Conservation (phyloP, 1,140 invertebrate species). For the Trichonephila clavipes region DNA sequence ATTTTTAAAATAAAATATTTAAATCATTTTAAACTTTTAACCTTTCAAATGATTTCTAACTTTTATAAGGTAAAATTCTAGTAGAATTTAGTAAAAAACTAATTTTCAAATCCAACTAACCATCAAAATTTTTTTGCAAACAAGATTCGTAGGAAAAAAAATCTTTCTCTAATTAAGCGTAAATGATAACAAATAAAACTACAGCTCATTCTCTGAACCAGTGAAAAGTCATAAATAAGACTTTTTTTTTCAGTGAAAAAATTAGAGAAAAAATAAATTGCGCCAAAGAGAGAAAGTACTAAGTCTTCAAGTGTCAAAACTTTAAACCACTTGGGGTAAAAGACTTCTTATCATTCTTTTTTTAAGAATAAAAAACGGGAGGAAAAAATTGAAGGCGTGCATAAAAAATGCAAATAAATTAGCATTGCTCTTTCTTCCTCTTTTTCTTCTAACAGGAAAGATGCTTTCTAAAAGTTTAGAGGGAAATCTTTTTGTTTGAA, state of each 20-base stretch:
- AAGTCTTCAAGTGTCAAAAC: neutral
- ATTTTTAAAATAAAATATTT: no score
- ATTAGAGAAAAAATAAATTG: neutral
- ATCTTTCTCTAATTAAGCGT: no score
- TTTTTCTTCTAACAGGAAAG: neutral
- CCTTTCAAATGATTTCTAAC: no score
- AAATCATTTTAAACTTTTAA: no score
- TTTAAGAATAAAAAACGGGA: neutral
- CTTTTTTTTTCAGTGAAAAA: neutral
- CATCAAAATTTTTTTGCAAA: no score
- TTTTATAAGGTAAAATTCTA: no score
- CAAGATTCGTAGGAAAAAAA: no score
- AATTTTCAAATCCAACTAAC: no score
- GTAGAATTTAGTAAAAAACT: no score
- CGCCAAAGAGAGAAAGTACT: neutral
- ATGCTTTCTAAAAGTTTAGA: neutral
- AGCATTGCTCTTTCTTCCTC: neutral
- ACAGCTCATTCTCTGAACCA: neutral
- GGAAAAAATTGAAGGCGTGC: neutral
- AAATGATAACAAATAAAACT: neutral
- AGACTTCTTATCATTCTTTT: constrained; percentile 3
- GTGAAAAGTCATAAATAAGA: no score
- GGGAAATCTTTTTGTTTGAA: constrained; percentile 37
- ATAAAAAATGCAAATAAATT: constrained; percentile 45
- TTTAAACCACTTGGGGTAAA: constrained; percentile 23